A percentile compares a stretch with the other conserved stretches of the same genome.
phyloP scores from a whole-genome alignment of 2,888 invertebrate species.

The Reticulitermes lucifugus region DNA sequence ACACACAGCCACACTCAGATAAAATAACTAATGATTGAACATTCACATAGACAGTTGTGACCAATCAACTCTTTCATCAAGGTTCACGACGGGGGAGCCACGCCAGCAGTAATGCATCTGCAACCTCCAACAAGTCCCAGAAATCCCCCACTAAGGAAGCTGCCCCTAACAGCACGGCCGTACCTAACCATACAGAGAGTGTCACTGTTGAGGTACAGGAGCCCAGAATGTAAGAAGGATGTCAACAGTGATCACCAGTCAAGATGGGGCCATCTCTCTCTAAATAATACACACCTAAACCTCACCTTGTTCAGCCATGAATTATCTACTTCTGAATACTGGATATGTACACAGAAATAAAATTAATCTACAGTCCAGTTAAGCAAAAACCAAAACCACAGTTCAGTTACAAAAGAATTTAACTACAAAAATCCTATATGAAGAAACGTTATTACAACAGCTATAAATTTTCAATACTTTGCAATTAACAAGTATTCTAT shows the following conservation, averaged over 20 bases:
- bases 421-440: not conserved
- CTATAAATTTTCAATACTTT: not conserved
- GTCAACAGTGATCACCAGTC: not conserved
- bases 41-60: conserved; percentile 30
- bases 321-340: not conserved
- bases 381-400: not conserved
- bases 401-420: not conserved
- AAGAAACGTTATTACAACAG: not conserved
- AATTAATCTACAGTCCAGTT: conserved; percentile 4
- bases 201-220: conserved; percentile 84
- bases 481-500: not conserved
- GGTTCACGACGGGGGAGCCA: conserved; percentile 78
- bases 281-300: not conserved
- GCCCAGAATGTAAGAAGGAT: conserved; percentile 60
- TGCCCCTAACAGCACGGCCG: conserved; percentile 59
- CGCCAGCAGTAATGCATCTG: conserved; percentile 81
- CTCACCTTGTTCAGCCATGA: conserved; percentile 22
- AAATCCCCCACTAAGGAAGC: conserved; percentile 65
- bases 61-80: conserved; percentile 52
- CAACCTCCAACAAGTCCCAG: conserved; percentile 73
- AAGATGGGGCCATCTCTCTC: not conserved
- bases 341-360: not conserved
- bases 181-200: conserved; percentile 69
- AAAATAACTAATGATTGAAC: conserved; percentile 22
- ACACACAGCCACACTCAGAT: not conserved